Evolutionary conservation across 2,113 vertebrate species (phyloP).

Genomic region (Orientallactaga bullata): DNA sequence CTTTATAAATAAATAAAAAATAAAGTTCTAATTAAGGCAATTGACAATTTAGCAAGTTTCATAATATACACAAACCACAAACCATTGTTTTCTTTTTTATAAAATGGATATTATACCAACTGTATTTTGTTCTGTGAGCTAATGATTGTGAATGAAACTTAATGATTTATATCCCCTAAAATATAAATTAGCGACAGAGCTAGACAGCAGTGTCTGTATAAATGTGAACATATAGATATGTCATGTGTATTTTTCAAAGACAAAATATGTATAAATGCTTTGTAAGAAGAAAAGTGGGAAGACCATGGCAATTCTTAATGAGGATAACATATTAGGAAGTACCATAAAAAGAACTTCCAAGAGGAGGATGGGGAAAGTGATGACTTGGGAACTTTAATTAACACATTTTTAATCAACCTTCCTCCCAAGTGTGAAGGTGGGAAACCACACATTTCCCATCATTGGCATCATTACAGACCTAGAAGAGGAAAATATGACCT

Average conservation of each 20-base stretch:
- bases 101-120: not conserved
- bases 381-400: conserved; percentile 53
- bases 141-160: not conserved
- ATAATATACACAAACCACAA: not conserved
- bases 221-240: not conserved
- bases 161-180: conserved; percentile 5
- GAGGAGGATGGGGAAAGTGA: not conserved
- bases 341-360: conserved; percentile 8
- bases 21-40: not conserved
- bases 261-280: not conserved
- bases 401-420: conserved; percentile 39
- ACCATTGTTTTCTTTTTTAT: not conserved
- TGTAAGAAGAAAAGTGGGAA: not conserved
- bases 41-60: not conserved
- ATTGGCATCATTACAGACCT: not conserved
- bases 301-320: not conserved
- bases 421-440: not conserved
- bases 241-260: conserved; percentile 32
- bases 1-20: too few relatives aligned
- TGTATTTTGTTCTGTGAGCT: not conserved
- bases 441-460: conserved; percentile 1
- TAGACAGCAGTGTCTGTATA: not conserved
- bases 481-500: not conserved
- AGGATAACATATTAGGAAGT: not conserved
- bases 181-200: not conserved